phyloP scores from a whole-genome alignment of 92 coral and sea anemone genomes.

The Meandrina meandrites region DNA sequence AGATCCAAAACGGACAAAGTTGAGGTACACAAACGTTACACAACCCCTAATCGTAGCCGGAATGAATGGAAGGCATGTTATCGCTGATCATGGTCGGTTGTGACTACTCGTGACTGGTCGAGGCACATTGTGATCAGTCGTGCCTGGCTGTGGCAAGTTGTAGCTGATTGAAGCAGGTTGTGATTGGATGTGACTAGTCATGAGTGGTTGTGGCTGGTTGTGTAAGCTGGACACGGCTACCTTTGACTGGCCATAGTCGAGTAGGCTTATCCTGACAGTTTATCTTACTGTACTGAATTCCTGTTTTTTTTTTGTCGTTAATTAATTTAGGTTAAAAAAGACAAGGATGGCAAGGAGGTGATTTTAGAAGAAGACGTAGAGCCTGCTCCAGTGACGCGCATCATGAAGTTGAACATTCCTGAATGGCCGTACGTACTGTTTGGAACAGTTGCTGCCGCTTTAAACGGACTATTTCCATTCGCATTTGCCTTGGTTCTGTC shows the following conservation, averaged over 20 bases:
- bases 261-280: background rate
- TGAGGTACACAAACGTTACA: background rate
- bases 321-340: background rate
- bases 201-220: background rate
- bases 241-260: background rate
- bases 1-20: constrained; percentile 14
- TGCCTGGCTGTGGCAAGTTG: background rate
- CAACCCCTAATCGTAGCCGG: background rate
- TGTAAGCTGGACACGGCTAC: background rate
- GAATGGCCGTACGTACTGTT: constrained; percentile 76
- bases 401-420: constrained; percentile 63
- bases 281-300: background rate
- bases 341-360: constrained; percentile 51
- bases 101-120: background rate
- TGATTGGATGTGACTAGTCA: background rate
- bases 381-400: constrained; percentile 75
- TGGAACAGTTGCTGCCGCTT: constrained; percentile 67
- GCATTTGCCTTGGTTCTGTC: constrained; percentile 86
- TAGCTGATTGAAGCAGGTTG: background rate
- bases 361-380: constrained; percentile 80
- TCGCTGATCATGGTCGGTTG: background rate
- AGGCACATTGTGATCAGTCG: background rate
- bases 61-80: background rate
- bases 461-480: constrained; percentile 77
- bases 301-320: background rate